These are phyloP conservation scores for Monarcha castaneiventris DNA, from an alignment of 2,113 vertebrate species.

Conservation along the genomic window DNA sequence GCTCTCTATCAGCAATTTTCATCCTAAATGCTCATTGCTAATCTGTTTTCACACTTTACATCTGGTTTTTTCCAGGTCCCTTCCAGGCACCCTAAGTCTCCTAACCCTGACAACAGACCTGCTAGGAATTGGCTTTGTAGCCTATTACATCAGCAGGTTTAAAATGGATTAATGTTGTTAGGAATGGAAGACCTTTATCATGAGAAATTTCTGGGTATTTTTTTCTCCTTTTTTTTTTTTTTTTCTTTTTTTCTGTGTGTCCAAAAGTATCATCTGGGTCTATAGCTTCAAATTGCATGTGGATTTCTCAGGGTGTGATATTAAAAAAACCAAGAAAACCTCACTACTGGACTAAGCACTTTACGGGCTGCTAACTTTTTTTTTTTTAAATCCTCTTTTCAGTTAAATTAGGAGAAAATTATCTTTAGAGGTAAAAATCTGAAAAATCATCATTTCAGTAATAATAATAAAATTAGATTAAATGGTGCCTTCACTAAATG, in stretches of 20 bases:
- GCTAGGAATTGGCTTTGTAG: neutral
- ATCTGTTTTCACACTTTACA: neutral
- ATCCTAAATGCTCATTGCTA: neutral
- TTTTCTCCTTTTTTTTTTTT: neutral
- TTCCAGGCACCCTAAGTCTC: neutral
- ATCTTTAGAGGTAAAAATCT: neutral
- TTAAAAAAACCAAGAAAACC: neutral
- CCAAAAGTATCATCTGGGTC: neutral
- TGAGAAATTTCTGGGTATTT: neutral
- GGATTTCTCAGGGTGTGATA: neutral
- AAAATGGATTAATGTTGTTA: neutral
- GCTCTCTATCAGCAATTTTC: neutral
- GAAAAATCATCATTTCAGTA: neutral
- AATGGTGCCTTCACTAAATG: neutral
- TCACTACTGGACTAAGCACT: neutral
- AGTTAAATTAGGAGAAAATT: neutral
- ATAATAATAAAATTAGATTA: neutral
- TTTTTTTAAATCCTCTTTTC: neutral
- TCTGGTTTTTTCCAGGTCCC: neutral
- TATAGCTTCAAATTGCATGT: neutral
- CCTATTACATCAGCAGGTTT: neutral
- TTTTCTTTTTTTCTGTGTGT: neutral
- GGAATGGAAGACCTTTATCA: neutral
- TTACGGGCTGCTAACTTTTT: neutral
- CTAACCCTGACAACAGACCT: neutral